Percentiles rank a stretch among this genome's conserved stretches.
These are phyloP conservation scores for Hypomecis punctinalis DNA, from an alignment of 2,888 invertebrate genomes.

Conservation along the genomic window DNA sequence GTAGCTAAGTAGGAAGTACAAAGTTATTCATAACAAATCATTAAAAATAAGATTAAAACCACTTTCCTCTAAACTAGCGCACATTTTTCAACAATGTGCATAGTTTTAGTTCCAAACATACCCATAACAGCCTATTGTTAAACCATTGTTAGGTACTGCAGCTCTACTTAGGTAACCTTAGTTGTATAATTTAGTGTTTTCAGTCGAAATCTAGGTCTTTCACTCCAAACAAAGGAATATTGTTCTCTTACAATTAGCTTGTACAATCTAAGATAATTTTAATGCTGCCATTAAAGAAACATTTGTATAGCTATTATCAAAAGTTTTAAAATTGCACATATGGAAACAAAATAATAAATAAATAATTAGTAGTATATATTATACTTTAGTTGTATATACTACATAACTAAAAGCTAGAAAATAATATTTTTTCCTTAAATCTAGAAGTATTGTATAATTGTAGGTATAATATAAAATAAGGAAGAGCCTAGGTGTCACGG, in stretches of 20 bases:
- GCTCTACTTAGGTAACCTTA: conserved; percentile 26
- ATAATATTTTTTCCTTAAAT: no score
- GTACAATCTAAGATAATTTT: conserved; percentile 79
- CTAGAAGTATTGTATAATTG: no score
- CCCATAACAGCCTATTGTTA: conserved; percentile 64
- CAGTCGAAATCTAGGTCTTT: conserved; percentile 78
- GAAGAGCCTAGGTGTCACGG: no score
- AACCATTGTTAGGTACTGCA: conserved; percentile 18
- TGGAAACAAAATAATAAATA: background rate
- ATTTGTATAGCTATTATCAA: background rate
- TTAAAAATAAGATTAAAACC: conserved; percentile 20
- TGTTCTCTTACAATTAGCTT: conserved; percentile 78
- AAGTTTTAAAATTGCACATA: background rate
- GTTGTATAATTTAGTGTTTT: conserved; percentile 75
- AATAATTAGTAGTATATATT: no score
- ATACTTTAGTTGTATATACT: no score
- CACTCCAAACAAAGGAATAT: conserved; percentile 78
- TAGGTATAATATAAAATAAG: no score
- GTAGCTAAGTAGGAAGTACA: background rate
- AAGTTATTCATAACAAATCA: conserved; percentile 3
- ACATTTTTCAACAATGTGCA: conserved; percentile 36
- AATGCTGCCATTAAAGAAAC: conserved; percentile 29
- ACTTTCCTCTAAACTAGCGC: conserved; percentile 38
- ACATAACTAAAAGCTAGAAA: no score
- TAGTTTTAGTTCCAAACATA: conserved; percentile 55